Conservation (phyloP, 2,113 vertebrate species). For the Strigops habroptila region DNA sequence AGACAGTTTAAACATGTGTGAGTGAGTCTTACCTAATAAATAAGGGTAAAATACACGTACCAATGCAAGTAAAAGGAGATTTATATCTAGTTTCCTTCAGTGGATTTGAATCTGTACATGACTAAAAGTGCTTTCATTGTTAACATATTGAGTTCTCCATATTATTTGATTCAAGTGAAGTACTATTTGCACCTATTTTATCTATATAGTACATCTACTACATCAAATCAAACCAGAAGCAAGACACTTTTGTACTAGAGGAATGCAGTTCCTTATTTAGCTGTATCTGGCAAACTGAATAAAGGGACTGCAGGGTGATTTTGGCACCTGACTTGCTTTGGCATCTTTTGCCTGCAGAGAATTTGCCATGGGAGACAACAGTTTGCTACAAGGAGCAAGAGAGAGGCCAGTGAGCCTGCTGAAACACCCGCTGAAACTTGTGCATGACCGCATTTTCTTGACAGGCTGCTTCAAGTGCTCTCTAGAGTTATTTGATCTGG, state of each 20-base stretch:
- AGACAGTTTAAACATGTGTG: neutral
- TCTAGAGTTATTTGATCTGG: slow-evolving; percentile 3
- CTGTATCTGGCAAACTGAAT: neutral
- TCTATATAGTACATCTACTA: neutral
- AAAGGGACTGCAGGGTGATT: neutral
- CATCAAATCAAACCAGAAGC: neutral
- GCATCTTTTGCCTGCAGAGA: neutral
- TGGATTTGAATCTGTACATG: neutral
- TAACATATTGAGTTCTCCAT: neutral
- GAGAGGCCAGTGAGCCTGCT: neutral
- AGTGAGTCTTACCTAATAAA: neutral
- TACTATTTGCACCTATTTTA: neutral
- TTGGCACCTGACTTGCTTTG: neutral
- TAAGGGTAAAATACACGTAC: neutral
- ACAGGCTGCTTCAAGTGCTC: slow-evolving; percentile 7
- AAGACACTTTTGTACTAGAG: neutral
- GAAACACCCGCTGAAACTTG: neutral
- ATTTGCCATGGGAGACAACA: accelerated
- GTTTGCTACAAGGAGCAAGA: neutral
- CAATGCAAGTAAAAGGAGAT: neutral
- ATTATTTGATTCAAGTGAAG: neutral
- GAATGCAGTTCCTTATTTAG: neutral
- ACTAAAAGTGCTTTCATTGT: neutral
- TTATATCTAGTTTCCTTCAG: neutral
- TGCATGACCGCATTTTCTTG: neutral